Evolutionary conservation across 2,888 invertebrate genomes (phyloP).

Genomic region (Rugalucina vietnamica): DNA sequence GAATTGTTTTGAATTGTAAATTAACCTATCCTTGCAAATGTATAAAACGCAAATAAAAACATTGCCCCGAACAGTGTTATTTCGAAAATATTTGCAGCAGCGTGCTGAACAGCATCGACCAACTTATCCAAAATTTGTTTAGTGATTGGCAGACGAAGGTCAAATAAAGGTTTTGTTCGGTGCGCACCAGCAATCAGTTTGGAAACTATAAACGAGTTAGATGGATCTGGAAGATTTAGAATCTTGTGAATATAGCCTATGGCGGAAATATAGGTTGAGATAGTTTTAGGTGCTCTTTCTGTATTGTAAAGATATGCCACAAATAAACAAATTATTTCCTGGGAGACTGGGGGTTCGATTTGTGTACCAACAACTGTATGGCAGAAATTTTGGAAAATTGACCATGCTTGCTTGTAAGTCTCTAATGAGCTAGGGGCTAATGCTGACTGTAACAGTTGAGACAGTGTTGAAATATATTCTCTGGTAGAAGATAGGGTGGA

Average conservation of each 20-base stretch:
- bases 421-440: not conserved
- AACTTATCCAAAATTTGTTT: not conserved
- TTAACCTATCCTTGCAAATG: not conserved
- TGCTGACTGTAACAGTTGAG: not conserved
- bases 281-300: not conserved
- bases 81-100: not conserved
- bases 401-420: conserved; percentile 4
- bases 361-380: not conserved
- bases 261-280: not conserved
- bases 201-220: not conserved
- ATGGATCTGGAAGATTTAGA: not conserved
- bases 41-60: not conserved
- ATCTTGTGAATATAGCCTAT: not conserved
- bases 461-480: too few species aligned
- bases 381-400: not conserved
- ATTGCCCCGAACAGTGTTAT: not conserved
- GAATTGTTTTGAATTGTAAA: too few species aligned
- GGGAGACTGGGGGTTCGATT: not conserved
- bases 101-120: not conserved
- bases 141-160: not conserved
- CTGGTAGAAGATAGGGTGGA: not conserved
- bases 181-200: not conserved
- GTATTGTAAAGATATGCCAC: not conserved
- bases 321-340: not conserved
- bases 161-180: not conserved